Evolutionary conservation across 2,797 vertebrate genomes (phyloP), one percentile per base, ranked within the genome.

Genomic region (Leptoclinus maculatus): DNA sequence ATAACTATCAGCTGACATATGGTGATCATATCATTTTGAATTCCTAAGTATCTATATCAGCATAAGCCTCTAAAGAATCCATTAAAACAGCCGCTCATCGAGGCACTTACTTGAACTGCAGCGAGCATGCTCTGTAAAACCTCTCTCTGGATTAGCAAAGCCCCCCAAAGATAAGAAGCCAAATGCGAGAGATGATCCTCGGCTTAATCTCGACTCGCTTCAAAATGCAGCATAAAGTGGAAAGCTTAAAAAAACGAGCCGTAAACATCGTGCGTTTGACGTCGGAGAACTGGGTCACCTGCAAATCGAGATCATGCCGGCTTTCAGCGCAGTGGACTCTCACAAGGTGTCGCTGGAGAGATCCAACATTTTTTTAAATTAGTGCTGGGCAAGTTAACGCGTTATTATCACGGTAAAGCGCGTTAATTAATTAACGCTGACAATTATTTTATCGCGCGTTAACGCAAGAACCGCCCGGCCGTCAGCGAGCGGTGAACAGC

Each of bases 281-380:
- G 43, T 66, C 25, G 36, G 5, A 71, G 62, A 85, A 85, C 38
- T 54, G 78, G 67, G 78, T 83, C 76, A 67, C 36, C 43, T 29
- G 16, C 17, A 23, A 41, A 64, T 29, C n/a, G 8, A 43, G 69
- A 59, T 74, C 63, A 66, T 19, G n/a, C 10, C 8, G 41, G 34
- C 34, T 9, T 54, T 57, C 7, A 53, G 29, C 16, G 43, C 38
- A 38, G 51, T 13, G 23, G 54, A 65, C 38, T 5, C 14, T 53
- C 13, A 29, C 59, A 32, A 58, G 14, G 19, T n/a, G 41, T 29
- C 25, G 43, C 29, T 29, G 6, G 62, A 64, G 13, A 23, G 13
- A 49, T 41, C 3, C 27, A 2, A 6, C 7, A 16, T 1, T 7
- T 3, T 36, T 36, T 43, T 32, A n/a, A n/a, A n/a, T n/a, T n/a